Conservation (phyloP, 2,797 vertebrate genomes). For the Emys orbicularis region DNA sequence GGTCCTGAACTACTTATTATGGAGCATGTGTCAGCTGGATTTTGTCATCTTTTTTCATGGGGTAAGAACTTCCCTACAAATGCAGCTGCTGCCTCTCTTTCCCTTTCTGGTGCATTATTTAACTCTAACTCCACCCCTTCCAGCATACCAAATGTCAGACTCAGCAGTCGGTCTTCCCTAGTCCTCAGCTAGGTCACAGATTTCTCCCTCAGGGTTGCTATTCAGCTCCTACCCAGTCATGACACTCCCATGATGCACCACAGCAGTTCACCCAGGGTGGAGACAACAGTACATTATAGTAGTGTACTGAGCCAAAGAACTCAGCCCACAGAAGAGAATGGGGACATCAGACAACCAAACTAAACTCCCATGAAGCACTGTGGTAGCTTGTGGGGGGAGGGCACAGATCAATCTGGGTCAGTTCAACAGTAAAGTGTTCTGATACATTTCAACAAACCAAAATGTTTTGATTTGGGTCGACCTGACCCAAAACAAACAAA, state of each 20-base stretch:
- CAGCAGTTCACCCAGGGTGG: fast-evolving
- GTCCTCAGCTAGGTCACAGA: background rate
- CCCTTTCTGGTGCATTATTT: background rate
- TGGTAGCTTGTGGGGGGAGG: background rate
- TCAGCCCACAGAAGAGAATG: background rate
- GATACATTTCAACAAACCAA: background rate
- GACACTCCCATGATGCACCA: background rate
- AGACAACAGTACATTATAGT: background rate
- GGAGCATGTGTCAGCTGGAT: background rate
- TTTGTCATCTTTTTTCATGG: background rate
- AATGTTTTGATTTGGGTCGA: background rate
- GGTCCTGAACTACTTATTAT: background rate
- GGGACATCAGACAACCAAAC: fast-evolving
- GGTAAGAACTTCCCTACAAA: background rate
- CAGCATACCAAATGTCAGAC: background rate
- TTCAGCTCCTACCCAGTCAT: background rate
- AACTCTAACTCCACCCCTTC: background rate
- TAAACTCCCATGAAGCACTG: fast-evolving
- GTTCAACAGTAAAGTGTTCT: background rate
- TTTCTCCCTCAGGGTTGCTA: background rate
- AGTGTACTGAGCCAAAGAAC: background rate
- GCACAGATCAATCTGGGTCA: background rate
- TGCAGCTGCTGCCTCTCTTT: background rate
- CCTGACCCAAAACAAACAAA: background rate
- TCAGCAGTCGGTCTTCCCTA: background rate